Evolutionary conservation across 1,140 invertebrate species (phyloP).

Genomic region (Heliconius eleuchia): DNA sequence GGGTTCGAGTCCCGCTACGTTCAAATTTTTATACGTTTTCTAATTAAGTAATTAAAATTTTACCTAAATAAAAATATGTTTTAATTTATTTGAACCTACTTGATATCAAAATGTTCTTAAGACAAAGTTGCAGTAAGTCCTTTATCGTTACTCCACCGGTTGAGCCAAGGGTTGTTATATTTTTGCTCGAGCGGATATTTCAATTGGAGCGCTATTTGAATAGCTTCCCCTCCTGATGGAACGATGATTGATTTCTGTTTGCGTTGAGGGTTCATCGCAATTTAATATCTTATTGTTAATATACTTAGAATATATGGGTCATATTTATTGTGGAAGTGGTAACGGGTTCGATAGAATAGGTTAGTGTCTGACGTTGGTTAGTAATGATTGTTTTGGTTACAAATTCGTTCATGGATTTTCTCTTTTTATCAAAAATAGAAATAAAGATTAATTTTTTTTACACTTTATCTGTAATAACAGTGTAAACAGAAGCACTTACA

Average conservation of each 20-base stretch:
- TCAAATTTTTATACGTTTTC: no score
- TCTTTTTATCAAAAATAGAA: no score
- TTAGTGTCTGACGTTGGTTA: no score
- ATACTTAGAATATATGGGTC: not conserved
- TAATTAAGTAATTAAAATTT: no score
- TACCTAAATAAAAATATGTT: no score
- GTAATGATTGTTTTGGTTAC: no score
- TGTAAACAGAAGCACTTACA: no score
- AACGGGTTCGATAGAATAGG: not conserved
- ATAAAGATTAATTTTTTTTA: no score
- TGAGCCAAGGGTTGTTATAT: constrained; percentile 29
- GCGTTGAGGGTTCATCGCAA: constrained; percentile 68
- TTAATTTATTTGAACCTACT: not conserved
- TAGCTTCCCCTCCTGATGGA: constrained; percentile 72
- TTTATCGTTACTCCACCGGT: constrained; percentile 12
- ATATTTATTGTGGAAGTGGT: not conserved
- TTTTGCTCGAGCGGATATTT: constrained; percentile 55
- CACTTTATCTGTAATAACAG: no score
- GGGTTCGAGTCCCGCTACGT: no score
- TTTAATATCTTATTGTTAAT: constrained; percentile 80
- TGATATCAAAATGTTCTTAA: not conserved
- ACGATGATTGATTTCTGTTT: constrained; percentile 79
- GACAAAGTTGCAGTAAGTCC: not conserved
- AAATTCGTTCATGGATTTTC: no score
- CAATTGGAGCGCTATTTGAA: constrained; percentile 66